A percentile compares a stretch with the other conserved stretches of the same genome.
These are phyloP conservation scores for Arvicanthis niloticus DNA, from an alignment of 2,113 vertebrate genomes.

Conservation along the genomic window DNA sequence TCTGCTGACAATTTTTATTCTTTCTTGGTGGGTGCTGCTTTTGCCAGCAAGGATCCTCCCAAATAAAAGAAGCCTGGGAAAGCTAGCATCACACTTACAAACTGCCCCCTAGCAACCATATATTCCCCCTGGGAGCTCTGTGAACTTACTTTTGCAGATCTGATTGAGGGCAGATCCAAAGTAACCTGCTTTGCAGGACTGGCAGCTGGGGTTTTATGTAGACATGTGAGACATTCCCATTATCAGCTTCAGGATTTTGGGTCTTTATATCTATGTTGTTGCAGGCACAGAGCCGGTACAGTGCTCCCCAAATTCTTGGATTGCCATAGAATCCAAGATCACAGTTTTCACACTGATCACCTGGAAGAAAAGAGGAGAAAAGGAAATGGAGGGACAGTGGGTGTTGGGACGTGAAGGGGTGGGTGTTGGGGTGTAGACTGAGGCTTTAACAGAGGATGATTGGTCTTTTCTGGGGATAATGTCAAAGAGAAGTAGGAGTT, in stretches of 20 bases:
- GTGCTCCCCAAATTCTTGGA: slow-evolving; percentile 70
- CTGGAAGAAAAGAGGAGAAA: slow-evolving; percentile 77
- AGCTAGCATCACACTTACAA: background rate
- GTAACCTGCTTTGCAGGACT: slow-evolving; percentile 91
- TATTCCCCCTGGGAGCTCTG: background rate
- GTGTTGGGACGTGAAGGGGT: background rate
- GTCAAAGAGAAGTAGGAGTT: background rate
- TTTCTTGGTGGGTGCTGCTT: background rate
- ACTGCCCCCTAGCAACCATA: background rate
- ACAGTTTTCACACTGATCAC: slow-evolving; percentile 89
- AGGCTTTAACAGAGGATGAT: background rate
- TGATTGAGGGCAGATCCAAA: slow-evolving; percentile 90
- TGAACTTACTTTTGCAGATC: slow-evolving; percentile 90
- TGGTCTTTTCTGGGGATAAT: background rate
- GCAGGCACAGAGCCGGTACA: slow-evolving; percentile 88
- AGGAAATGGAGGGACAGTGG: background rate
- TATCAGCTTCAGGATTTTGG: slow-evolving; percentile 85
- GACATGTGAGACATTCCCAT: slow-evolving; percentile 92
- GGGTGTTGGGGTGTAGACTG: background rate
- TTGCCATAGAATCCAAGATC: slow-evolving; percentile 90
- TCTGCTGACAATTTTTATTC: background rate
- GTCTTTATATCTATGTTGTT: slow-evolving; percentile 91
- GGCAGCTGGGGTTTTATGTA: slow-evolving; percentile 90
- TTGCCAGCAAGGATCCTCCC: background rate
- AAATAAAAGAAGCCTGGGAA: background rate